phyloP scores from a whole-genome alignment of 1,140 invertebrate species.

The Neodiprion pinetum region DNA sequence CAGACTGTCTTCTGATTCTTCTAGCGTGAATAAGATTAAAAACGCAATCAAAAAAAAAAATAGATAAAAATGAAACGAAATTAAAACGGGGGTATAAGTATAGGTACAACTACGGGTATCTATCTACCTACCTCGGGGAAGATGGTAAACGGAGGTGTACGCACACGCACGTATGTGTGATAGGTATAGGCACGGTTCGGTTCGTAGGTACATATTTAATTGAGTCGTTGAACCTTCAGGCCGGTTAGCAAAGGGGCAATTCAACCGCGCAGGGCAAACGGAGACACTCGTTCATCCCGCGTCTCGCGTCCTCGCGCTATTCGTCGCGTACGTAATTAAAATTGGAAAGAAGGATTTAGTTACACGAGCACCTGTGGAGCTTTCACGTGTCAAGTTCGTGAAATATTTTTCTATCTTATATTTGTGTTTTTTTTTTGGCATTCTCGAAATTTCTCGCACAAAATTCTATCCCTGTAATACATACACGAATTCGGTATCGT shows the following conservation, averaged over 20 bases:
- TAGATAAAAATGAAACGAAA: too few species aligned
- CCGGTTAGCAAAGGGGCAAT: neutral
- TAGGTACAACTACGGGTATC: too few species aligned
- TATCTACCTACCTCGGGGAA: too few species aligned
- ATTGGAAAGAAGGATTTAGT: neutral
- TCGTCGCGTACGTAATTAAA: neutral
- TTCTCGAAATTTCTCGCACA: neutral
- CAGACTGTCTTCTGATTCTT: too few species aligned
- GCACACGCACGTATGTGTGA: too few species aligned
- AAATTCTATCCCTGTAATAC: neutral
- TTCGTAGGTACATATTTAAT: neutral
- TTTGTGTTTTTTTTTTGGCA: neutral
- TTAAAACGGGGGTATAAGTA: too few species aligned
- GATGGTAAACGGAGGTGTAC: too few species aligned
- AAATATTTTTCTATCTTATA: slow-evolving; percentile 3
- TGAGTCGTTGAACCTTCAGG: slow-evolving; percentile 5
- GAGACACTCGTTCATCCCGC: neutral
- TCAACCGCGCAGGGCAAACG: neutral
- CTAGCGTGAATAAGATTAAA: too few species aligned
- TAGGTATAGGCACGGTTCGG: neutral
- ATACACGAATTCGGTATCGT: neutral
- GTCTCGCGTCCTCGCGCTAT: neutral
- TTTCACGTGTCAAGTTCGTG: neutral
- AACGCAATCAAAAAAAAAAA: too few species aligned
- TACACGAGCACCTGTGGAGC: neutral